These are phyloP conservation scores for Diplolepis rosae DNA, from an alignment of 2,888 invertebrate genomes.

Conservation along the genomic window DNA sequence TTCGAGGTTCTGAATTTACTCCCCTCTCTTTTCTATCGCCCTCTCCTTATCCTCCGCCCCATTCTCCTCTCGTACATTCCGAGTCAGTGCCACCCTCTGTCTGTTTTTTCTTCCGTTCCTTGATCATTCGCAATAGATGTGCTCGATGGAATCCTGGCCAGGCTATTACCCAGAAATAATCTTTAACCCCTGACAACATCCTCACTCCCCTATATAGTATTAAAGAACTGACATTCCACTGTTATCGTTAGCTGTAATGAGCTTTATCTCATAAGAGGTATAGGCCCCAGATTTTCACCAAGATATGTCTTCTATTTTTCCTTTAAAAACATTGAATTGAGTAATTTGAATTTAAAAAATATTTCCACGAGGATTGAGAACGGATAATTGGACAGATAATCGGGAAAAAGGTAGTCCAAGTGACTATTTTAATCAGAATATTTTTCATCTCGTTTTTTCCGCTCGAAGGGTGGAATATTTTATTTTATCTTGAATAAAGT, in stretches of 20 bases:
- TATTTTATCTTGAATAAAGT: no score
- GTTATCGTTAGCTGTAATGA: background rate
- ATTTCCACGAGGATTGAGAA: no score
- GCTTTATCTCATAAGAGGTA: background rate
- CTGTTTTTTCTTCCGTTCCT: slow-evolving; percentile 48
- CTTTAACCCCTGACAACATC: slow-evolving; percentile 20
- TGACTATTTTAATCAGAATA: no score
- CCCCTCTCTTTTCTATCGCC: slow-evolving; percentile 34
- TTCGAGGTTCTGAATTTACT: slow-evolving; percentile 44
- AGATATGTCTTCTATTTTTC: no score
- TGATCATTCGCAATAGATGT: slow-evolving; percentile 59
- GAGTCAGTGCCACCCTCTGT: slow-evolving; percentile 1
- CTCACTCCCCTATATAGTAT: background rate
- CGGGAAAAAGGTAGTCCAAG: no score
- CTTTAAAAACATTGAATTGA: no score
- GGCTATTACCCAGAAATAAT: slow-evolving; percentile 23
- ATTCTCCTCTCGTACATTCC: slow-evolving; percentile 29
- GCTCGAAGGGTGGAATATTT: no score
- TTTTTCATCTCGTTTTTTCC: no score
- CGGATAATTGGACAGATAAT: no score
- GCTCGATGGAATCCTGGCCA: slow-evolving; percentile 50
- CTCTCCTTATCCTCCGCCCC: slow-evolving; percentile 34
- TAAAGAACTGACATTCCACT: background rate
- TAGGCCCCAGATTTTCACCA: no score
- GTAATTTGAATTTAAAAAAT: no score